Percentiles rank a stretch among this genome's conserved stretches.
phyloP scores from a whole-genome alignment of 2,797 vertebrate genomes.

The Amblyopsis hoosieri region DNA sequence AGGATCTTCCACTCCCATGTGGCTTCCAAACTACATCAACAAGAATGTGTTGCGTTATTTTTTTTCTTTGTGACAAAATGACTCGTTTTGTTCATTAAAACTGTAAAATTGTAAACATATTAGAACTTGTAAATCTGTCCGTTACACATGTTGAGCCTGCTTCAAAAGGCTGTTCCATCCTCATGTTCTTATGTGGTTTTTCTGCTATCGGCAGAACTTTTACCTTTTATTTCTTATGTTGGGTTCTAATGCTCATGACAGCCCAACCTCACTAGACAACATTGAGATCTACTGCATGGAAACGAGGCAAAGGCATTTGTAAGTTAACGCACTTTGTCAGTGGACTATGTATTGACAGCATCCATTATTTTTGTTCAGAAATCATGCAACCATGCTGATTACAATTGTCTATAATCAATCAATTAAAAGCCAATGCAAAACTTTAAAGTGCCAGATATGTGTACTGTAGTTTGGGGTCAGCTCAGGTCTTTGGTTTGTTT shows the following conservation, averaged over 20 bases:
- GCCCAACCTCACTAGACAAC: slow-evolving; percentile 22
- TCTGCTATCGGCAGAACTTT: slow-evolving; percentile 5
- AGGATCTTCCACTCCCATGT: too few species aligned
- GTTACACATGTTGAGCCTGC: slow-evolving; percentile 44
- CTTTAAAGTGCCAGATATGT: too few species aligned
- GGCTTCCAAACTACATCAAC: too few species aligned
- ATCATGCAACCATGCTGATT: too few species aligned
- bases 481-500: too few species aligned
- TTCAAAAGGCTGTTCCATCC: slow-evolving; percentile 43
- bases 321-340: too few species aligned
- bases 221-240: slow-evolving; percentile 13
- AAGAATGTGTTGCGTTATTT: neutral
- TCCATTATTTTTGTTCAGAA: too few species aligned
- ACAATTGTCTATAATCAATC: too few species aligned
- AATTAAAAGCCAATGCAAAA: too few species aligned
- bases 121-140: slow-evolving; percentile 68
- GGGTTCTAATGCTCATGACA: slow-evolving; percentile 13
- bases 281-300: slow-evolving; percentile 1
- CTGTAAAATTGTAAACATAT: slow-evolving; percentile 75
- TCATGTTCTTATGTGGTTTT: slow-evolving; percentile 13
- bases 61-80: slow-evolving; percentile 6
- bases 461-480: too few species aligned
- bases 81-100: slow-evolving; percentile 48
- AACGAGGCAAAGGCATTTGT: too few species aligned
- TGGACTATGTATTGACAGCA: too few species aligned